Conservation (phyloP, 2,888 invertebrate species). For the Embidobia sp. region DNA sequence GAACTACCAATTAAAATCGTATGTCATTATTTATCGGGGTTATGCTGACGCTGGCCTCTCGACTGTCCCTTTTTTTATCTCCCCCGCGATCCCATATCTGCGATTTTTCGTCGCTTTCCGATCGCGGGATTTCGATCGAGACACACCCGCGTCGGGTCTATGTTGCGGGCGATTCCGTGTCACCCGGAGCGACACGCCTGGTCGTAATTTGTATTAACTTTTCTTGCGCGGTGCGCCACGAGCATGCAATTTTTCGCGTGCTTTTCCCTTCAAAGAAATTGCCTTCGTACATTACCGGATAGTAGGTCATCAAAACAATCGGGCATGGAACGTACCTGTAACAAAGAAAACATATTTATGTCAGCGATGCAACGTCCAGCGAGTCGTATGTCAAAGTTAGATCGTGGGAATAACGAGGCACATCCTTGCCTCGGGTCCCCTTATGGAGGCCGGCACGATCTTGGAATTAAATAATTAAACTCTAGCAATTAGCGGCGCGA, state of each 20-base stretch:
- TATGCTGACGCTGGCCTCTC: slow-evolving; percentile 61
- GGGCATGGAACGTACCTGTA: slow-evolving; percentile 66
- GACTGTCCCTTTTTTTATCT: slow-evolving; percentile 25
- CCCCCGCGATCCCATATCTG: slow-evolving; percentile 23
- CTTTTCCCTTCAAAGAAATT: slow-evolving; percentile 12
- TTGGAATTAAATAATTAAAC: slow-evolving; percentile 67
- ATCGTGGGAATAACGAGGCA: slow-evolving; percentile 38
- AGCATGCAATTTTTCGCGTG: slow-evolving; percentile 15
- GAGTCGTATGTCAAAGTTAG: slow-evolving; percentile 45
- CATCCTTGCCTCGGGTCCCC: slow-evolving; percentile 14
- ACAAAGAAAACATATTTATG: slow-evolving; percentile 61
- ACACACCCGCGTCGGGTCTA: too few species aligned
- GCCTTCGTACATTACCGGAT: slow-evolving; percentile 20
- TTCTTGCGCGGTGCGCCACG: neutral
- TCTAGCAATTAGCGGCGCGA: slow-evolving; percentile 66
- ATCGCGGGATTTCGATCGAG: neutral
- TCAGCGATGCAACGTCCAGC: slow-evolving; percentile 35
- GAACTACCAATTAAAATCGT: slow-evolving; percentile 72
- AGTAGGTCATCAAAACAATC: slow-evolving; percentile 47
- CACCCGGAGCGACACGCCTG: neutral
- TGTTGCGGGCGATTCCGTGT: too few species aligned
- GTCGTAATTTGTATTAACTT: slow-evolving; percentile 15
- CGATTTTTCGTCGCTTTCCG: slow-evolving; percentile 17
- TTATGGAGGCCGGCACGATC: slow-evolving; percentile 52
- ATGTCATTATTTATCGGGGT: slow-evolving; percentile 74